Percentiles rank a stretch among this genome's conserved stretches.
phyloP scores from a whole-genome alignment of 23 tunicate species.

The Oikopleura albicans region DNA sequence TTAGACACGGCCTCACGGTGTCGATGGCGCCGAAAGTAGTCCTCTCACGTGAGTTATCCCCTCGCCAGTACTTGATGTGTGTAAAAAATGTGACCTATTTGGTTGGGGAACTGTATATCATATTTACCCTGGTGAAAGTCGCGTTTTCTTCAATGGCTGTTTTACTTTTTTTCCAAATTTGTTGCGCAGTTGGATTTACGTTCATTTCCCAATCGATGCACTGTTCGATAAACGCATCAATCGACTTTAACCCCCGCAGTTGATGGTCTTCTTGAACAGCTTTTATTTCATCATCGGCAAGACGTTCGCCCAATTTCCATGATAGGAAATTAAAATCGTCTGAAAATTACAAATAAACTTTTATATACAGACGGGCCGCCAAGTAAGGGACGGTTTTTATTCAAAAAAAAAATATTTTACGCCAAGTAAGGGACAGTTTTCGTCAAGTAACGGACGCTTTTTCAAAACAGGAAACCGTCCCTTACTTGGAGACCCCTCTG shows the following conservation, averaged over 20 bases:
- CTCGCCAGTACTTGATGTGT: no score
- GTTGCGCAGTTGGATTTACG: not conserved
- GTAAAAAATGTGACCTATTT: no score
- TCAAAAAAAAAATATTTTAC: no score
- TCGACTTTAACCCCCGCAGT: not conserved
- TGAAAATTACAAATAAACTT: not conserved
- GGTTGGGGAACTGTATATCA: not conserved
- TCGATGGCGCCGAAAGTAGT: no score
- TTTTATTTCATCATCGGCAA: not conserved
- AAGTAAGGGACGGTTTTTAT: no score
- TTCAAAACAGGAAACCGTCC: no score
- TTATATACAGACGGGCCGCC: no score
- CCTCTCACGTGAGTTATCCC: no score
- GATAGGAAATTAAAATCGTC: not conserved
- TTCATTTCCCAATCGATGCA: conserved; percentile 15
- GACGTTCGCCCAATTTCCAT: conserved; percentile 2
- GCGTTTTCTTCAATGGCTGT: not conserved
- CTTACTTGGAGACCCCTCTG: no score
- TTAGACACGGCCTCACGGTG: no score
- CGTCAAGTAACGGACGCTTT: no score
- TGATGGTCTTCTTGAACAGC: not conserved
- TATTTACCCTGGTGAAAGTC: not conserved
- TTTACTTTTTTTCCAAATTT: not conserved
- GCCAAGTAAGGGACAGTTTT: no score
- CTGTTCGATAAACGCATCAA: not conserved